Evolutionary conservation across 2,888 invertebrate genomes (phyloP), one percentile per base, ranked within the genome.

Genomic region (Drosophila glabriapex): DNA sequence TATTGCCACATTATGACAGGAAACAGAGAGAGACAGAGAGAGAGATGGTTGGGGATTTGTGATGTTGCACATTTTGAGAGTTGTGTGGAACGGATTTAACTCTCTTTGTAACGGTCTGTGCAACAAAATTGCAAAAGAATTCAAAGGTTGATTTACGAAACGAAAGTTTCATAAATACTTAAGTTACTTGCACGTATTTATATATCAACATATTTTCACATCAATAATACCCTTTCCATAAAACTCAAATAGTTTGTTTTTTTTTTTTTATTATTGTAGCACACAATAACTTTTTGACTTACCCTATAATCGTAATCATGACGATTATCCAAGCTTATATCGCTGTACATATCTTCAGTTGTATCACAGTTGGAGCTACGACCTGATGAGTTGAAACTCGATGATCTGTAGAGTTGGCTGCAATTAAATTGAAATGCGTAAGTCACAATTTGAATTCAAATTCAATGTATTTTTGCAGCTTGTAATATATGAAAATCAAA

Each of bases 291-390:
- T 12, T 63, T 55, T 1, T 9, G 19, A 85, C 92, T 92, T 70
- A 98, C 98, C 96, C 98, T 97, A 94, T 98, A 97, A 94, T 97
- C 98, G 92, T 98, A 96, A 94, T 98, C 98, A 94, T 97, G 96
- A 69, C 98, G 97, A 94, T 98, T 98, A 93, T 98, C 98, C 83
- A 98, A 94, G 83, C 97, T 97, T 67, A 97, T 97, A 94, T 98
- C 98, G 82, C 98, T 98, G 95, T 97, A 98, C 96, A 98, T 97
- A 94, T 98, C 98, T 95, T 98, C 98, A 68, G 97, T 97, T 91
- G 97, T 97, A 94, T 98, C 97, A 94, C 97, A 97, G 92, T 96
- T 97, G 85, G 98, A 98, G 93, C 97, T 97, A 93, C 97, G 96
- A 83, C 98, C 97, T 72, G 97, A 97, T 89, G 97, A 97, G 95